Base-by-base conservation (phyloP, 2,888 invertebrate genomes). In the Phrixothrix hirtus region DNA sequence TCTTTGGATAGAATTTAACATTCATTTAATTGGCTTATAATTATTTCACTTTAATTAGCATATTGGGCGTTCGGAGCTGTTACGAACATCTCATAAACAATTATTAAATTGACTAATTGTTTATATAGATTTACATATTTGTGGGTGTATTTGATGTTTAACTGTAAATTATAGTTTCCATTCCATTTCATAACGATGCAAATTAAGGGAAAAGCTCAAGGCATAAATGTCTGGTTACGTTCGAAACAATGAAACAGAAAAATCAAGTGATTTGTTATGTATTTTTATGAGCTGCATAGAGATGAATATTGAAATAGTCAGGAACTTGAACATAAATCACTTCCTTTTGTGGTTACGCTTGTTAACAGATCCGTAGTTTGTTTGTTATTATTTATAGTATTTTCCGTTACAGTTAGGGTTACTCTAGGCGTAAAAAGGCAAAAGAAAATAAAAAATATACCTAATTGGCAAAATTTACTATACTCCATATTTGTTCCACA, bases 401-500 rank as follows among this genome's bases (percentile, higher is more conserved):
- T 21, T 5, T 21, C 7, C 7, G 7, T 21, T 3, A 7, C 21
- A 21, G 7, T 7, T 21, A 7, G 21, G 21, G 7, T 21, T 21
- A 21, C 7, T 21, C 21, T 3, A 21, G 4, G 21, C 7, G 21
- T 3, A 7, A 21, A 21, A 21, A 7, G 21, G 3, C 21, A 27
- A 37, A 12, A 14, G 38, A 11, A 25, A 46, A 32, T 36, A 31
- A 1, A 21, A 29, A 15, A 5, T 12, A 15, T 11, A 16, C 10
- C 27, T 45, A 29, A 29, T 45, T 51, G 51, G 45, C 39, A 45
- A 50, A 46, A 47, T 47, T 53, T 53, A 45, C 44, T 51, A 51
- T 51, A 51, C 38, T 51, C 45, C 39, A 39, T 51, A 45, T 47
- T 46, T 46, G 39, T 42, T 53, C 46, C 46, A 53, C 47, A 46